Evolutionary conservation across 2,888 invertebrate species (phyloP), one percentile per base, ranked within the genome.

Genomic region (Polydrusus cervinus): DNA sequence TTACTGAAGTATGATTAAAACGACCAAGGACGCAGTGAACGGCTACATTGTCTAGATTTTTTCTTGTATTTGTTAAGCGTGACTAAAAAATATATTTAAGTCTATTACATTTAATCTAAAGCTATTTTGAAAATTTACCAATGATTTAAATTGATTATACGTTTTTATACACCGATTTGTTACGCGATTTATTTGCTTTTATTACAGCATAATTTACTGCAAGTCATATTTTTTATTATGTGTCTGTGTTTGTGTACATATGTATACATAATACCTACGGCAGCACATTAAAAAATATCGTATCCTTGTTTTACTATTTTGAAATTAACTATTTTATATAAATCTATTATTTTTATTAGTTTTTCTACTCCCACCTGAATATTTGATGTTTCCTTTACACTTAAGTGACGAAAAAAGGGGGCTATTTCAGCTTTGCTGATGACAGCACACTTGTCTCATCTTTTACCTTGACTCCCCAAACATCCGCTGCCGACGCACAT

Each of bases 11-110:
- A 38, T 45, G 34, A 65, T 71, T 71, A 65, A 73, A 53, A 53
- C 60, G 38, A 45, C 45, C 74, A 74, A 69, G 74, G 74, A 74
- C 64, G 61, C 51, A 68, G 74, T 74, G 68, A 74, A 69, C 51
- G 68, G 68, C 68, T 43, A 68, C 47, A 61, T 68, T 74, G 69
- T 74, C 51, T 57, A 47, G 9, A 49, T 69, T 74, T 74, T 67
- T 65, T 51, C 25, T 20, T 40, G 9, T 53, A 53, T 68, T 55
- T 25, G 38, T 53, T 68, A 43, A 55, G 57, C 71, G 65, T 65
- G 71, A 71, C 71, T 65, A 57, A 65, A 71, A 71, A 71, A 55
- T 55, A 55, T n/a, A 34, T 49, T 65, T 30, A 18, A 47, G 45
- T 8, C n/a, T 49, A 65, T 65, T 45, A 65, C 45, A 49, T 47